phyloP scores from a whole-genome alignment of 2,113 vertebrate genomes.

The Ptilonorhynchus violaceus region DNA sequence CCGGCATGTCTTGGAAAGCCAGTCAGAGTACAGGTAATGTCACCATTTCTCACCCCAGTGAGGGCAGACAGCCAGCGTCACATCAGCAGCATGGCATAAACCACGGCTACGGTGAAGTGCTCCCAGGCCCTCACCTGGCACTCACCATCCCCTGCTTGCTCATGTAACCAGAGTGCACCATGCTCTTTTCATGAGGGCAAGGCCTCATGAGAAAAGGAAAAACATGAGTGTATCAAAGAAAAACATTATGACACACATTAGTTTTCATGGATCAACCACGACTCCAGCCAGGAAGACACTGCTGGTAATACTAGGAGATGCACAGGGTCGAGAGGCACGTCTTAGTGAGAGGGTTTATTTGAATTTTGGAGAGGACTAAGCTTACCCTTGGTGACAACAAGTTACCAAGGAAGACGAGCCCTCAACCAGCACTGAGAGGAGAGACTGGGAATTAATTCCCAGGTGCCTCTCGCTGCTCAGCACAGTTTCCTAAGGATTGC shows the following conservation, averaged over 20 bases:
- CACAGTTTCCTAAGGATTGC: neutral
- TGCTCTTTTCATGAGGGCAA: neutral
- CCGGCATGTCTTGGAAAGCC: neutral
- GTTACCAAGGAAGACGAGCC: neutral
- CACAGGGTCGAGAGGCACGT: accelerated
- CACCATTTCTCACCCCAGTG: neutral
- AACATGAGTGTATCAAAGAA: neutral
- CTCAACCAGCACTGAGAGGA: neutral
- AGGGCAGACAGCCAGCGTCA: neutral
- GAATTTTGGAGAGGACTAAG: neutral
- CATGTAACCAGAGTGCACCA: neutral
- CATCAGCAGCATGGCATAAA: neutral
- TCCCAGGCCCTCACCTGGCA: neutral
- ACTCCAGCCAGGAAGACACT: neutral
- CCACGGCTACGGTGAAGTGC: neutral
- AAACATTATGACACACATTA: neutral
- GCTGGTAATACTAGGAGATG: neutral
- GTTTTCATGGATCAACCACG: neutral
- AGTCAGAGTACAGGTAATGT: neutral
- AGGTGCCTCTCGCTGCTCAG: neutral
- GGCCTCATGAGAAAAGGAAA: neutral
- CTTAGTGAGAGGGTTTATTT: neutral
- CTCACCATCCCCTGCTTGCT: neutral
- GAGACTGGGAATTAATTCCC: neutral
- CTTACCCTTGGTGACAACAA: neutral